These are phyloP conservation scores for Pyrrhia umbra DNA, from an alignment of 2,888 invertebrate genomes.

Conservation along the genomic window DNA sequence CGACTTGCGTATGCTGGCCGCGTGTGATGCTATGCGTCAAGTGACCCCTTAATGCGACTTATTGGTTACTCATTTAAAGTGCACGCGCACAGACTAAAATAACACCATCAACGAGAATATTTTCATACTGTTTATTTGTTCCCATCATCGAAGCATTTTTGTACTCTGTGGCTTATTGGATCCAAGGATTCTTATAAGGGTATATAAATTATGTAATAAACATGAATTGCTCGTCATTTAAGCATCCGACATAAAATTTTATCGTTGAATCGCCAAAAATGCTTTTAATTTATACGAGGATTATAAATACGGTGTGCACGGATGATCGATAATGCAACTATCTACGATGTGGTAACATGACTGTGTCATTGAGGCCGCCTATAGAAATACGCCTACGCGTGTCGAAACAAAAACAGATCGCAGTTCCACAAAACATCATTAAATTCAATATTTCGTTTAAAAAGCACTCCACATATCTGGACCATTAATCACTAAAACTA, in stretches of 20 bases:
- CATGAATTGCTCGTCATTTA: conserved; percentile 50
- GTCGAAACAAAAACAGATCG: conserved; percentile 80
- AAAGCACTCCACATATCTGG: conserved; percentile 89
- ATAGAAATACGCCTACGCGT: conserved; percentile 77
- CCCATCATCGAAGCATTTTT: conserved; percentile 14
- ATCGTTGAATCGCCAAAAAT: conserved; percentile 63
- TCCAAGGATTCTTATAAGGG: conserved; percentile 41
- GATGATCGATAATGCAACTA: conserved; percentile 75
- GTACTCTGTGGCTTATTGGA: conserved; percentile 42
- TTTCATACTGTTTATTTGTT: conserved; percentile 44
- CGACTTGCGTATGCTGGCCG: conserved; percentile 83
- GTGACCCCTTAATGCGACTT: conserved; percentile 88
- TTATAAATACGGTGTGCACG: conserved; percentile 60
- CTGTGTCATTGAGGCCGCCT: conserved; percentile 77
- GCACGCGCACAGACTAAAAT: conserved; percentile 75
- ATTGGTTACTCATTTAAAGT: conserved; percentile 87
- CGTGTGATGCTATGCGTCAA: conserved; percentile 84
- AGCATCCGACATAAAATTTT: conserved; percentile 63
- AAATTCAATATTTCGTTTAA: conserved; percentile 90
- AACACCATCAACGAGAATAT: conserved; percentile 50
- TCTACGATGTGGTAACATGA: conserved; percentile 75
- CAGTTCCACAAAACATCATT: conserved; percentile 88
- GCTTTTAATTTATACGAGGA: conserved; percentile 50
- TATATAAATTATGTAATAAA: conserved; percentile 60
- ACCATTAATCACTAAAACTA: conserved; percentile 90